Base-by-base conservation (phyloP, 2,888 invertebrate genomes). In the Drosophila dives region DNA sequence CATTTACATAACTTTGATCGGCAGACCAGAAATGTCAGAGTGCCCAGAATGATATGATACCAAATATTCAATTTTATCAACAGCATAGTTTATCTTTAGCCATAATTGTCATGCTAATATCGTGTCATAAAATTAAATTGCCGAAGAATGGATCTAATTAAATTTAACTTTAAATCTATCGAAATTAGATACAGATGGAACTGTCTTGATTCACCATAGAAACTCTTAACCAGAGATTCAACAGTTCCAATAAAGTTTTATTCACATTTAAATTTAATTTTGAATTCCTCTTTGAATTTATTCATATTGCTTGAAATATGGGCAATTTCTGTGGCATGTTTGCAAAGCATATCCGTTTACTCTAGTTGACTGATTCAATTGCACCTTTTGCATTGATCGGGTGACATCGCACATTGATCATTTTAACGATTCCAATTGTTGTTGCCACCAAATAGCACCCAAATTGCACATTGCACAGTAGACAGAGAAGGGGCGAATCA, bases 381-480 rank as follows among this genome's bases (percentile, higher is more conserved):
- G 71, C 77, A 77, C 76, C 71, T 77, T 80, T 75, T 11, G 56
- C 29, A 12, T 33, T 48, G 79, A 62, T 65, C 62, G 56, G 38
- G 40, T 68, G 75, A 65, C 69, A 61, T 49, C 36, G 76, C 55
- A 55, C 55, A 55, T 55, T 55, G 38, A 77, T 75, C 76, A 70
- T 55, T 66, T 75, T 61, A 63, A 48, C 42, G 49, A 62, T 26
- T 61, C 29, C 45, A 58, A 80, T 75, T 78, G 49, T 58, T 45
- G 29, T 38, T 38, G 56, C n/a, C 48, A 33, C 55, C 60, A 59
- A 62, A 53, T 67, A 36, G 17, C 55, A n/a, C 38, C 55, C 54
- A 51, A 40, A 65, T 78, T 72, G 78, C 76, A 79, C 65, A 74
- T 66, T 63, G 65, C 70, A 23, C 8, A 50, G 40, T 2, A 5